Evolutionary conservation across 2,113 vertebrate genomes (phyloP), one percentile per base, ranked within the genome.

Genomic region (Physeter macrocephalus): DNA sequence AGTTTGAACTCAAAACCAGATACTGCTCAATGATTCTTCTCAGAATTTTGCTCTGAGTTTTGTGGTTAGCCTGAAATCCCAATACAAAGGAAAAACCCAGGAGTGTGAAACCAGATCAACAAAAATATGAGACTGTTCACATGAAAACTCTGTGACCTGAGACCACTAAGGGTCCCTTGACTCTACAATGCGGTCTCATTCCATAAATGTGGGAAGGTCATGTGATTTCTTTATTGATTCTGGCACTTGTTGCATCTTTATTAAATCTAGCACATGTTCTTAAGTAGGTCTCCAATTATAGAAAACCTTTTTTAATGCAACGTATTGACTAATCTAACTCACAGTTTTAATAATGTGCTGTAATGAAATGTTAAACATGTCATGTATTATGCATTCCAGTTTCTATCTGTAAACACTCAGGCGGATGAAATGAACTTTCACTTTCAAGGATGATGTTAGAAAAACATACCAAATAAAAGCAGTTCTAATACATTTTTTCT

Each of bases 41-140:
- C 41, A 80, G 41, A 95, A 78, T 85, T 96, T 92, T 96, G 81
- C 62, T 94, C 36, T 89, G 95, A 81, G 84, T 94, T 98, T 97
- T 97, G 80, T 96, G 92, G 80, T 94, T 97, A 74, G 85, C 64
- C 66, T 86, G 46, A 94, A 85, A 74, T 95, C 69, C 92, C 83
- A n/a, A 80, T 59, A 94, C 75, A 96, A 94, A 97, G 59, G 69
- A 34, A 92, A 90, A 80, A 4, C 64, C 69, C 92, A 59, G 29
- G 93, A 91, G 43, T 93, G 62, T 93, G 93, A 97, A 98, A 97
- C 77, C 82, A 95, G 85, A 94, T 96, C 71, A 97, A 89, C 78
- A 81, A 75, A 97, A 87, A 96, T 81, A 46, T 77, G 71, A 96
- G 90, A 92, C 13, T 94, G 18, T 77, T 93, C 59, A 46, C 80